Percentiles rank a stretch among this genome's conserved stretches.
These are phyloP conservation scores for Esox niger DNA, from an alignment of 2,113 vertebrate genomes.

Conservation along the genomic window DNA sequence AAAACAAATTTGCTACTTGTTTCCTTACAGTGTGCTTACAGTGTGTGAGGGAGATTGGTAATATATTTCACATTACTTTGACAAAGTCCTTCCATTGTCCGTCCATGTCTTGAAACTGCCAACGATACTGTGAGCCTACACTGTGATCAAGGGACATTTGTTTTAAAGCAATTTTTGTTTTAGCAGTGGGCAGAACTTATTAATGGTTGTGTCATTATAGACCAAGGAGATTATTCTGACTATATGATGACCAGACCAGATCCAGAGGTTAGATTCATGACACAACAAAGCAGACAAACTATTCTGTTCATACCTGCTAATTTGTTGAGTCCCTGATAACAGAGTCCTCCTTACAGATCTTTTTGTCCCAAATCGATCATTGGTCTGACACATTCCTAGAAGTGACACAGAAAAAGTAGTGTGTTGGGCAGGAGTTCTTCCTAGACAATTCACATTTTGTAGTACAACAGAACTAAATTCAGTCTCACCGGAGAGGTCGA, in stretches of 20 bases:
- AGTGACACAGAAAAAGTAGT: not conserved
- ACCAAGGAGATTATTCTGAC: not conserved
- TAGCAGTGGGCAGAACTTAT: too few relatives aligned
- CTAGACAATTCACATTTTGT: not conserved
- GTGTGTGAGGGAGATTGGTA: not conserved
- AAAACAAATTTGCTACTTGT: too few relatives aligned
- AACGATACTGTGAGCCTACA: conserved; percentile 7
- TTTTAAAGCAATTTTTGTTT: too few relatives aligned
- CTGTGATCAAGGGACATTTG: not conserved
- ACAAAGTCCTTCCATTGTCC: conserved; percentile 52
- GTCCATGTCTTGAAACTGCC: conserved; percentile 56
- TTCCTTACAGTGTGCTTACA: not conserved
- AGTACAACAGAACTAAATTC: not conserved
- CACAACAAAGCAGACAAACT: too few relatives aligned
- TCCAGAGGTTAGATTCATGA: too few relatives aligned
- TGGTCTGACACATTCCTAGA: conserved; percentile 60
- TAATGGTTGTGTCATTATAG: too few relatives aligned
- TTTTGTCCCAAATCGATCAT: conserved; percentile 18
- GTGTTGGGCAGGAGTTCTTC: not conserved
- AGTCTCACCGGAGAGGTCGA: conserved; percentile 57
- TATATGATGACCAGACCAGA: not conserved
- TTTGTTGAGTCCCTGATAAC: not conserved
- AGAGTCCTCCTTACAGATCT: conserved; percentile 48
- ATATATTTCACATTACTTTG: conserved; percentile 36
- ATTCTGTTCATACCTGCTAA: conserved; percentile 35